phyloP scores from a whole-genome alignment of 2,113 vertebrate genomes.

The Bujurquina vittata region DNA sequence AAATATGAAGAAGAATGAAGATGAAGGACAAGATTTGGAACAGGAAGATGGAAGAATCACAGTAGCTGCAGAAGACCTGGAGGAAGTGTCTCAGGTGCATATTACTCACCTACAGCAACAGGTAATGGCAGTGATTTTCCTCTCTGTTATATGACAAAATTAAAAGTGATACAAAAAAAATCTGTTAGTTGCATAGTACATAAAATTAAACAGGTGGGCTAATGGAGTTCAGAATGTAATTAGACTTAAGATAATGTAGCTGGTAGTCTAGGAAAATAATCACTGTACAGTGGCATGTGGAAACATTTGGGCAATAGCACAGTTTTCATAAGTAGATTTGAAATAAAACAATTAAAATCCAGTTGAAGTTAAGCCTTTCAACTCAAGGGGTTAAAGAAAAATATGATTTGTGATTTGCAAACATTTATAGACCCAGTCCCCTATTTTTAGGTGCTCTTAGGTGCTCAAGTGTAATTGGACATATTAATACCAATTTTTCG shows the following conservation, averaged over 20 bases:
- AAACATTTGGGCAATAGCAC: neutral
- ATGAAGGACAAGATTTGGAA: constrained; percentile 27
- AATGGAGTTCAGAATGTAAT: too few relatives aligned
- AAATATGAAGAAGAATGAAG: neutral
- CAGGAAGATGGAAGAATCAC: neutral
- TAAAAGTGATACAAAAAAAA: neutral
- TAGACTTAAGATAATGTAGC: neutral
- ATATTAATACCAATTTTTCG: neutral
- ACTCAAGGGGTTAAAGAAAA: neutral
- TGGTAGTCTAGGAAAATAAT: neutral
- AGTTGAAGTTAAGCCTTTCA: neutral
- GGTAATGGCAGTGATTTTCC: constrained; percentile 40
- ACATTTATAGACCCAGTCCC: neutral
- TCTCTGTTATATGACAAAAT: neutral
- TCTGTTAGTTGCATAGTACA: neutral
- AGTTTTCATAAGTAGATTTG: neutral
- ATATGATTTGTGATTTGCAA: neutral
- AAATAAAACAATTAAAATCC: neutral
- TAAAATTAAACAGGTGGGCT: neutral
- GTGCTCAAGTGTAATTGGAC: neutral
- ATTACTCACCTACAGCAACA: constrained; percentile 54
- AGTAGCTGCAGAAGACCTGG: neutral
- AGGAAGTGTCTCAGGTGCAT: constrained; percentile 31
- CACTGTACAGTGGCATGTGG: too few relatives aligned
- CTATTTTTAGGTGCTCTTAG: neutral